Conservation (phyloP, 2,888 invertebrate genomes). For the Diploptera punctata region DNA sequence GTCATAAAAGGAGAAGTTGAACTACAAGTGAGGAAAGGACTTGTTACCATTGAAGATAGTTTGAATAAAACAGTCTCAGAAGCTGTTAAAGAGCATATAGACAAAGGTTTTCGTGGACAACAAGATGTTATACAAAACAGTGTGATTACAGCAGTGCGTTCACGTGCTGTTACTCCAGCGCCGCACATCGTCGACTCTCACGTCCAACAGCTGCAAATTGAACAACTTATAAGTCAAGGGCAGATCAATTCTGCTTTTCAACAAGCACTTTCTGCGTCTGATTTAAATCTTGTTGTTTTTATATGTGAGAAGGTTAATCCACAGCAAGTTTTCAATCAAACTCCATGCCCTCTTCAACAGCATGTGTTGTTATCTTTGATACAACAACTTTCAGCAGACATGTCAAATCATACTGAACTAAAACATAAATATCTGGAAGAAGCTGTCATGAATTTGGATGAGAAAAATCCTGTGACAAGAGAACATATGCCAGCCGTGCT, state of each 20-base stretch:
- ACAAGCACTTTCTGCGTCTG: slow-evolving; percentile 87
- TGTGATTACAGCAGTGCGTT: slow-evolving; percentile 66
- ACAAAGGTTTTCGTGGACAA: slow-evolving; percentile 64
- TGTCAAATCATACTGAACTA: slow-evolving; percentile 81
- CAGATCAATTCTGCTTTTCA: slow-evolving; percentile 90
- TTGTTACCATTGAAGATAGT: slow-evolving; percentile 59
- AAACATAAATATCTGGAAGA: slow-evolving; percentile 67
- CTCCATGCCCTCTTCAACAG: slow-evolving; percentile 79
- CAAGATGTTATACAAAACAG: slow-evolving; percentile 64
- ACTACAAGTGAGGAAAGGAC: slow-evolving; percentile 52
- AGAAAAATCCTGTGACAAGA: slow-evolving; percentile 75
- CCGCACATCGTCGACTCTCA: slow-evolving; percentile 65
- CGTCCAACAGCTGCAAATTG: slow-evolving; percentile 71
- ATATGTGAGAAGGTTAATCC: slow-evolving; percentile 88
- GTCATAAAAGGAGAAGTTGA: slow-evolving; percentile 44
- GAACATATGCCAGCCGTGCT: slow-evolving; percentile 85
- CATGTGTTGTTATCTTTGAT: slow-evolving; percentile 91
- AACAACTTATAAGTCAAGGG: slow-evolving; percentile 70
- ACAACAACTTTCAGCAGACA: slow-evolving; percentile 91
- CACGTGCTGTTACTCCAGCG: slow-evolving; percentile 77
- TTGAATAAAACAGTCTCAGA: slow-evolving; percentile 51
- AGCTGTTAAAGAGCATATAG: slow-evolving; percentile 56
- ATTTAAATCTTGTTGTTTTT: slow-evolving; percentile 84
- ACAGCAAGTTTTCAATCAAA: slow-evolving; percentile 71
- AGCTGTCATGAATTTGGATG: slow-evolving; percentile 83